A percentile compares a stretch with the other conserved stretches of the same genome.
Evolutionary conservation across 2,888 invertebrate species (phyloP).

Genomic region (Crocallis elinguaria): DNA sequence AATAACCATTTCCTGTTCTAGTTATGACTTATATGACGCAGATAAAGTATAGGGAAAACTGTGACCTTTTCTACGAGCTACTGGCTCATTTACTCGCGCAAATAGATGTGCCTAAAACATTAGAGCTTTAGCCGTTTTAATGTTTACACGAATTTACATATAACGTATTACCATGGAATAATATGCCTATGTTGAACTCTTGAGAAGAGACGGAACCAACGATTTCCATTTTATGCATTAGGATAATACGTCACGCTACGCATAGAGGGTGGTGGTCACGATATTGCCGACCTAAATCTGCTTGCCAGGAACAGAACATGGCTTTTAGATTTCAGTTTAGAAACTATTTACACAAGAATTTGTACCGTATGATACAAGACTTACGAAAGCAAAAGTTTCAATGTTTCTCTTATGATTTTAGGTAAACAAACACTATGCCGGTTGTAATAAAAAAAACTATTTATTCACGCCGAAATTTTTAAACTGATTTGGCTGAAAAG

Average conservation of each 20-base stretch:
- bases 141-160: conserved; percentile 23
- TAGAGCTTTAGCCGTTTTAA: conserved; percentile 16
- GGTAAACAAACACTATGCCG: too few species aligned
- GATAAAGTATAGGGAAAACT: conserved; percentile 23
- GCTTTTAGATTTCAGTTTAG: conserved; percentile 8
- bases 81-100: conserved; percentile 27
- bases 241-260: conserved; percentile 52
- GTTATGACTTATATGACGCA: conserved; percentile 23
- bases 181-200: conserved; percentile 17
- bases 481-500: too few species aligned
- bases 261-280: conserved; percentile 53
- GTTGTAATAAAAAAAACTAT: too few species aligned
- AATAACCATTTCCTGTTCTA: conserved; percentile 32
- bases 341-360: too few species aligned
- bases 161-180: conserved; percentile 29
- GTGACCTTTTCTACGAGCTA: conserved; percentile 27
- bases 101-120: conserved; percentile 28
- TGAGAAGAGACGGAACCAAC: conserved; percentile 21
- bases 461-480: too few species aligned
- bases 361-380: too few species aligned
- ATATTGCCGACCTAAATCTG: conserved; percentile 53
- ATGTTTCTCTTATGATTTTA: too few species aligned
- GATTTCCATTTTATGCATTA: conserved; percentile 60
- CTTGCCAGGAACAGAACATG: conserved; percentile 25
- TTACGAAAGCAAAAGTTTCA: too few species aligned